Evolutionary conservation across 2,888 invertebrate genomes (phyloP), one percentile per base, ranked within the genome.

Genomic region (Criorhina ranunculi): DNA sequence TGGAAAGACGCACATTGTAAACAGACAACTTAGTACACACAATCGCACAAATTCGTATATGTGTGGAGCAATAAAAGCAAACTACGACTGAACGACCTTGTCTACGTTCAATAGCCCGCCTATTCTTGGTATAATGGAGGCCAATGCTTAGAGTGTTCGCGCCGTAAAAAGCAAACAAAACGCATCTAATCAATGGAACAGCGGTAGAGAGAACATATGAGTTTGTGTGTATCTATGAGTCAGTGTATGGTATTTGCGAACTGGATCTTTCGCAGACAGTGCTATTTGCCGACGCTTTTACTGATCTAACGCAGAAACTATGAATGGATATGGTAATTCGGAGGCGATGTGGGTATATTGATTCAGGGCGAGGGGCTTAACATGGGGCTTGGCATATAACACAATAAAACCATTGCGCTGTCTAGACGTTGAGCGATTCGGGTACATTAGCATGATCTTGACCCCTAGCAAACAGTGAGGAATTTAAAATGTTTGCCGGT

Each of bases 1-100:
- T 42, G 66, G 72, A 82, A 78, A 82, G 82, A 82, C 44, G 55
- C 66, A 73, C 29, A 76, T 59, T 59, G 60, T 79, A 57, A 66
- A 44, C 64, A 70, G 42, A 55, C 55, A 51, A 17, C 49, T 24
- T 24, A 37, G 60, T 17, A 66, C 44, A 75, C 40, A 24, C 42
- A 24, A 31, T 19, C 51, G 35, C 59, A 44, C 11, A 51, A n/a
- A n/a, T n/a, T n/a, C n/a, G n/a, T 42, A 12, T 17, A 11, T 37
- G 15, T 33, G 64, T 60, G 55, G 37, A 78, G 73, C 24, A 24
- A 24, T 24, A 49, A 78, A 59, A 72, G 35, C 40, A 82, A 82
- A 77, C 78, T 83, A 83, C 62, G 78, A 83, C 60, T 60, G 53
- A 82, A 60, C 57, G 82, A 62, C 82, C 82, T 83, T 83, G 82